These are phyloP conservation scores for Peribatodes rhomboidaria DNA, from an alignment of 2,888 invertebrate species.

Conservation along the genomic window DNA sequence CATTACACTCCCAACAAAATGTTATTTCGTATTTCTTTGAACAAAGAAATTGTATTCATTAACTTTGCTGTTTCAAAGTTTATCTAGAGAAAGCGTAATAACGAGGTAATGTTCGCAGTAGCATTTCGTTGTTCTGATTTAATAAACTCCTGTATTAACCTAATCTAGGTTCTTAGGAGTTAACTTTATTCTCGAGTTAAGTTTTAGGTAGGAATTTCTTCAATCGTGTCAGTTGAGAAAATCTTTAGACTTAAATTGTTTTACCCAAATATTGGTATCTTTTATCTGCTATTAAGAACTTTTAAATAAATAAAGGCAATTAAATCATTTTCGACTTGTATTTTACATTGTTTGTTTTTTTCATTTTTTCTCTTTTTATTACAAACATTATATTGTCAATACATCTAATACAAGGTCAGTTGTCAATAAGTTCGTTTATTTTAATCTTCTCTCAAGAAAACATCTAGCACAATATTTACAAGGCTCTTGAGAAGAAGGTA, in stretches of 20 bases:
- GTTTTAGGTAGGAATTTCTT: slow-evolving; percentile 2
- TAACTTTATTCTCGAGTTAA: slow-evolving; percentile 10
- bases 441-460: no score
- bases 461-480: background rate
- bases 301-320: no score
- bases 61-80: slow-evolving; percentile 36
- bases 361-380: no score
- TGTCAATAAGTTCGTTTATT: no score
- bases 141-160: slow-evolving; percentile 28
- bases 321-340: no score
- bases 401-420: no score
- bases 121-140: slow-evolving; percentile 33
- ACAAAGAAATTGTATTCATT: slow-evolving; percentile 41
- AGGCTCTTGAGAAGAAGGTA: background rate
- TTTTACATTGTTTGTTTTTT: no score
- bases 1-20: slow-evolving; percentile 28
- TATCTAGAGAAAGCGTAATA: slow-evolving; percentile 33
- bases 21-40: slow-evolving; percentile 36
- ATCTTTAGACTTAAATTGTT: background rate
- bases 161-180: slow-evolving; percentile 19
- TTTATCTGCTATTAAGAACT: no score
- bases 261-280: no score
- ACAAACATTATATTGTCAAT: no score
- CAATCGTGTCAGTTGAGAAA: background rate
- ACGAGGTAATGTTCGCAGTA: slow-evolving; percentile 37